These are phyloP conservation scores for Pterocles gutturalis DNA, from an alignment of 2,113 vertebrate genomes.

Conservation along the genomic window DNA sequence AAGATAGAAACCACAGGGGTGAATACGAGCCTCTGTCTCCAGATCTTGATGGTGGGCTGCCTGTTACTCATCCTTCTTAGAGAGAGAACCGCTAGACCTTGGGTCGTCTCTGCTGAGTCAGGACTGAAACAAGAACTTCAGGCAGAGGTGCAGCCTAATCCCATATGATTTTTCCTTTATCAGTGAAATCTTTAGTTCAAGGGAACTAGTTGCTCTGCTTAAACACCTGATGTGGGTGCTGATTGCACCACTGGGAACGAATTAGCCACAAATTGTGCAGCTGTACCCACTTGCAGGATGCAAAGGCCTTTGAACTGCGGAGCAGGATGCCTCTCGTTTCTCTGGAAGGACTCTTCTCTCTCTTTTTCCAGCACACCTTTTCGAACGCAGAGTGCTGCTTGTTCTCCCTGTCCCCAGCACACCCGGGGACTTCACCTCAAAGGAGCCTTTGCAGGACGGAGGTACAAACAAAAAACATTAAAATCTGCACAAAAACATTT, in stretches of 20 bases:
- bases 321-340: not conserved
- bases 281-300: not conserved
- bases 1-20: not conserved
- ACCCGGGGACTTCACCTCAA: not conserved
- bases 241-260: not conserved
- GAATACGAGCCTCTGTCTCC: not conserved
- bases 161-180: not conserved
- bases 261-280: not conserved
- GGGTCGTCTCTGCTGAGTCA: not conserved
- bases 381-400: fast-evolving
- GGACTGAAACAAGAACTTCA: fast-evolving
- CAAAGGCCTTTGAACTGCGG: not conserved
- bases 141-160: not conserved
- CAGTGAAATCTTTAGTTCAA: not conserved
- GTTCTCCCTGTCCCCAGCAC: not conserved
- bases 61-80: not conserved
- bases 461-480: not conserved
- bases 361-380: not conserved
- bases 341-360: not conserved
- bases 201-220: not conserved
- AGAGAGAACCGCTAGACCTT: not conserved
- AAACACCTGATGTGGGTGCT: not conserved
- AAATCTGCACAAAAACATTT: not conserved
- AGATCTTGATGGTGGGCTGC: not conserved
- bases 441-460: not conserved